Evolutionary conservation across 2,888 invertebrate genomes (phyloP), one percentile per base, ranked within the genome.

Genomic region (Scelioninae gen. 1): DNA sequence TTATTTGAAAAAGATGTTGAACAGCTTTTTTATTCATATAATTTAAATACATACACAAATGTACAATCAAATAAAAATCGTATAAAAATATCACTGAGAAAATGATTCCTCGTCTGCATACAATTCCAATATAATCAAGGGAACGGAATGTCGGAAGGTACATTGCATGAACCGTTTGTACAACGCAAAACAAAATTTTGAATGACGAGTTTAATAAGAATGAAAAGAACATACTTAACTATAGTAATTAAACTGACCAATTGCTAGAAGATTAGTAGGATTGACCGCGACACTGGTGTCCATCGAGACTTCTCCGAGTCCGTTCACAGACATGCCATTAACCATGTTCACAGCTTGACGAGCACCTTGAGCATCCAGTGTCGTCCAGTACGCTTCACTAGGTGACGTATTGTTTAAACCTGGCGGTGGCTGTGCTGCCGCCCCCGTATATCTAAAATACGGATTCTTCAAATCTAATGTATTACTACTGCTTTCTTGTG

Each of bases 381-480:
- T 96, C 87, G 95, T 95, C 98, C 98, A 98, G 90, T 97, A 98
- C 71, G 95, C 95, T 93, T 99, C 99, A 89, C 98, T 98, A 0
- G 99, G 99, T 0, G 98, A 98, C 58, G 96, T 95, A 79, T 95
- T 96, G 90, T 96, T 97, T 60, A 96, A 96, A 10, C 98, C 98
- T 0, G 98, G 98, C 7, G 98, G 98, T 0, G 98, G 97, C 71
- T 96, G 96, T 0, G 97, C 97, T 0, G 98, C 97, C 31, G 97
- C 97, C 16, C 98, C 98, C 1, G 98, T 98, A 91, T 98, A 98
- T 91, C 99, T 95, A 93, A 99, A 99, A 94, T 98, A 99, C 0
- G 99, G 99, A 93, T 99, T 99, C 94, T 99, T 99, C 89, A 99
- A 94, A 93, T 99, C 99, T 90, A 99, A 94, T 13, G 97, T 97